These are phyloP conservation scores for Thysanoteuthis rhombus DNA, from an alignment of 2,888 invertebrate species.

Conservation along the genomic window DNA sequence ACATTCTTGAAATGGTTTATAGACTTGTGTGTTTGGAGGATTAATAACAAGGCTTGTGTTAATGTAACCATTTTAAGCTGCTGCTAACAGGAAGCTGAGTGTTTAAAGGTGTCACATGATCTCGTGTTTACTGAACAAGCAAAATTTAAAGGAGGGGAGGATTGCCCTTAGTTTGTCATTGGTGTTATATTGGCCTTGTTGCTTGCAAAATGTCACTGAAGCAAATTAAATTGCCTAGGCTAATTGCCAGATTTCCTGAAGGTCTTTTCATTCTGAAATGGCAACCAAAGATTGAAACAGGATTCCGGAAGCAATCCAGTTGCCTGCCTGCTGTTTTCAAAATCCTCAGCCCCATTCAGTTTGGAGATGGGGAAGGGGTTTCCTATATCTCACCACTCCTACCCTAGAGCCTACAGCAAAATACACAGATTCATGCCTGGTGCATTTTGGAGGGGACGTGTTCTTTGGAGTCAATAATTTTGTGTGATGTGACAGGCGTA, in stretches of 20 bases:
- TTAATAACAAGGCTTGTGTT: background rate
- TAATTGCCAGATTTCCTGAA: background rate
- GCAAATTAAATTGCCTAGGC: background rate
- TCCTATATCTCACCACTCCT: background rate
- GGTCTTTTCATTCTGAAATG: background rate
- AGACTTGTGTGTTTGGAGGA: background rate
- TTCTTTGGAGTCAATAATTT: background rate
- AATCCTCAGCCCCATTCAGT: background rate
- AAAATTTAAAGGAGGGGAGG: background rate
- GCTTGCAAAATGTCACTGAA: slow-evolving; percentile 12
- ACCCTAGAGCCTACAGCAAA: background rate
- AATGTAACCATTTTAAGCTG: background rate
- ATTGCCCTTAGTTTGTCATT: background rate
- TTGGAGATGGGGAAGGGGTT: background rate
- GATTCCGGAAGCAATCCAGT: background rate
- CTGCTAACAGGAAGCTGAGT: background rate
- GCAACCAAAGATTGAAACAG: background rate
- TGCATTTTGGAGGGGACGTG: background rate
- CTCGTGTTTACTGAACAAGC: background rate
- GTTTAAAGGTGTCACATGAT: background rate
- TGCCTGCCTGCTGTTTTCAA: background rate
- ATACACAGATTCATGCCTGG: background rate
- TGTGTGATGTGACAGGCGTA: background rate
- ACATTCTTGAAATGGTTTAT: background rate
- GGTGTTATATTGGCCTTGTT: background rate